Percentiles rank a stretch among this genome's conserved stretches.
These are phyloP conservation scores for Plotosus lineatus DNA, from an alignment of 2,113 vertebrate species.

Conservation along the genomic window DNA sequence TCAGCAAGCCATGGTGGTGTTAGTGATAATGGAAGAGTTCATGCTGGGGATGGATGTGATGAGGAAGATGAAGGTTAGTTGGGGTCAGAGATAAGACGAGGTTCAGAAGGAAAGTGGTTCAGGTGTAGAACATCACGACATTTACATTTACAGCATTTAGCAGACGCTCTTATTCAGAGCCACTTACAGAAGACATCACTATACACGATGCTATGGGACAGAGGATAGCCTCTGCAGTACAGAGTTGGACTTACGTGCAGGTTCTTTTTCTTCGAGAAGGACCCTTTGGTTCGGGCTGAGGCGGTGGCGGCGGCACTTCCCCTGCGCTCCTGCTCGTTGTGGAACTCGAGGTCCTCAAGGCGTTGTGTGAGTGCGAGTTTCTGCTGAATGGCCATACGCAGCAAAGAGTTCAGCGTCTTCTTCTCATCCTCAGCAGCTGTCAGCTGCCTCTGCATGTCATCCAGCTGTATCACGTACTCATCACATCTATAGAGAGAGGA, in stretches of 20 bases:
- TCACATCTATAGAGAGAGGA: conserved; percentile 65
- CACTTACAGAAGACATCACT: too few species aligned
- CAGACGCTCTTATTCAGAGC: too few species aligned
- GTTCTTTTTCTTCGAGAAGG: conserved; percentile 78
- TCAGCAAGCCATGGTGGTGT: neutral
- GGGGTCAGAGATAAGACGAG: conserved; percentile 1
- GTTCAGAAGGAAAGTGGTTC: conserved; percentile 11
- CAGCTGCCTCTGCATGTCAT: conserved; percentile 78
- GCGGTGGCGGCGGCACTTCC: conserved; percentile 64
- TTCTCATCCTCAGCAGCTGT: conserved; percentile 76
- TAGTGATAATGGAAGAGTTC: neutral
- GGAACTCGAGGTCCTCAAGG: conserved; percentile 77
- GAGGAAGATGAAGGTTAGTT: conserved; percentile 14
- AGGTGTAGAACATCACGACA: neutral
- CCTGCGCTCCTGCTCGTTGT: conserved; percentile 90
- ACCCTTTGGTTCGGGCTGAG: conserved; percentile 72
- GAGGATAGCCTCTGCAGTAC: conserved; percentile 68
- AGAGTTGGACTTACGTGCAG: conserved; percentile 86
- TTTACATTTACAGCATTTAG: too few species aligned
- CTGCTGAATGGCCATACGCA: conserved; percentile 78
- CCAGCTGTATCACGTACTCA: conserved; percentile 75
- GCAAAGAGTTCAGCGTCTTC: conserved; percentile 75
- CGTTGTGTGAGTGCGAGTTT: conserved; percentile 76
- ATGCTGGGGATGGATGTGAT: neutral
- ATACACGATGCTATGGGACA: conserved; percentile 36